Base-by-base conservation (phyloP, 2,797 vertebrate genomes). In the Danionella dracula region DNA sequence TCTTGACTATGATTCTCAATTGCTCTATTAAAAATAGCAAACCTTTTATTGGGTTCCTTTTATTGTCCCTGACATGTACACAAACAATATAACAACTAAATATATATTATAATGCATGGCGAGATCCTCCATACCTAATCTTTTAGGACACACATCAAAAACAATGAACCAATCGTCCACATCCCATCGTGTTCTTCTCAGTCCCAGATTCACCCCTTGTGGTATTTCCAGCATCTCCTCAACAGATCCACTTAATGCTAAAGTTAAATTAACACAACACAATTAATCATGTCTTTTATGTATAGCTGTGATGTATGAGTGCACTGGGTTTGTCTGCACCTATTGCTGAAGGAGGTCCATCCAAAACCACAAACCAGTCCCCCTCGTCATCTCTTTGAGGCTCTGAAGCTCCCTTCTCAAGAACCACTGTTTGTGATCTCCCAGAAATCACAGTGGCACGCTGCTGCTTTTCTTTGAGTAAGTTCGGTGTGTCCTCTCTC, bases 111-210 rank as follows among this genome's bases (percentile, higher is more conserved):
- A n/a, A n/a, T n/a, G n/a, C n/a, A n/a, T n/a, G n/a, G n/a, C n/a
- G n/a, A n/a, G n/a, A n/a, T 27, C 23, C 6, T 27, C 23, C 23
- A 27, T 27, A 78, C 77, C 72, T 61, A 44, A 13, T 68, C 68
- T 61, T 71, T 56, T 83, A 44, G 82, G 29, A 71, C 72, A 48
- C 57, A 73, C 73, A 49, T 82, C 77, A 64, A 82, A 70, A 63
- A 76, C 50, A 35, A 79, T 35, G 76, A 78, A 80, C 84, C 85
- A 87, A 62, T 84, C 78, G 15, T 87, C 84, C 3, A 27, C 3
- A 27, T 27, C 23, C 23, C 23, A 27, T 6, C 6, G 23, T 27
- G 23, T 27, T 27, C 23, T 27, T 6, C 6, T 27, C 23, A 3
- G n/a, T n/a, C n/a, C n/a, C n/a, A n/a, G n/a, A n/a, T n/a, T n/a